phyloP scores from a whole-genome alignment of 2,797 vertebrate genomes.

The Harpagifer antarcticus region DNA sequence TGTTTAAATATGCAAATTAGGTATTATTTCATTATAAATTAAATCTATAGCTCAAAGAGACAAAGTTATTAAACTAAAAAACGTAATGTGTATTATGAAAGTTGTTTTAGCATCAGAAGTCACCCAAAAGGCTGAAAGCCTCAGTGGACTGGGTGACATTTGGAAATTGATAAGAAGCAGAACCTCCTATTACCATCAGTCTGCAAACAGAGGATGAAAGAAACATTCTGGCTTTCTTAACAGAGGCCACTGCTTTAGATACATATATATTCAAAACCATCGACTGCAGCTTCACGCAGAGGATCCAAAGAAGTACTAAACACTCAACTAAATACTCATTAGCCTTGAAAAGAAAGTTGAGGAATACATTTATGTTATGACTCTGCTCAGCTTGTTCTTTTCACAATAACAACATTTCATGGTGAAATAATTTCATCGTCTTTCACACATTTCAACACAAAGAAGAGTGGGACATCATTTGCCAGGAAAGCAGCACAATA shows the following conservation, averaged over 20 bases:
- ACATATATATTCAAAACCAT: slow-evolving; percentile 2
- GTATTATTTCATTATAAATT: too few relatives aligned
- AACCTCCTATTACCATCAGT: slow-evolving; percentile 23
- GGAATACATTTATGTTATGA: slow-evolving; percentile 4
- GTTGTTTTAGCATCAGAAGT: not conserved
- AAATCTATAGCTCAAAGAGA: too few relatives aligned
- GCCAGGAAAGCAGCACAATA: not conserved
- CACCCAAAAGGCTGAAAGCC: not conserved
- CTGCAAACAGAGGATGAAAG: not conserved
- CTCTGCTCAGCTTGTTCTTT: slow-evolving; percentile 10
- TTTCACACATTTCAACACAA: slow-evolving; percentile 33
- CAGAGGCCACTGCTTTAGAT: not conserved
- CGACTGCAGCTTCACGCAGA: not conserved
- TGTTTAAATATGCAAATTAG: too few relatives aligned
- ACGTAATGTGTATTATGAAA: too few relatives aligned
- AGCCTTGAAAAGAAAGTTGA: not conserved
- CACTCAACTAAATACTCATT: not conserved
- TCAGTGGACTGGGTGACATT: not conserved
- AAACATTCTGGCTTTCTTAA: not conserved
- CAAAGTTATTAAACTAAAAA: too few relatives aligned
- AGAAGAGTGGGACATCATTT: not conserved
- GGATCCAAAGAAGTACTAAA: not conserved
- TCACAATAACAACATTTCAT: slow-evolving; percentile 5
- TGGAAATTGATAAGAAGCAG: slow-evolving; percentile 46
- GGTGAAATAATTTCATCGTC: slow-evolving; percentile 30